Percentiles rank a stretch among this genome's conserved stretches.
phyloP scores from a whole-genome alignment of 2,888 invertebrate genomes.

The Drosophila putrida region DNA sequence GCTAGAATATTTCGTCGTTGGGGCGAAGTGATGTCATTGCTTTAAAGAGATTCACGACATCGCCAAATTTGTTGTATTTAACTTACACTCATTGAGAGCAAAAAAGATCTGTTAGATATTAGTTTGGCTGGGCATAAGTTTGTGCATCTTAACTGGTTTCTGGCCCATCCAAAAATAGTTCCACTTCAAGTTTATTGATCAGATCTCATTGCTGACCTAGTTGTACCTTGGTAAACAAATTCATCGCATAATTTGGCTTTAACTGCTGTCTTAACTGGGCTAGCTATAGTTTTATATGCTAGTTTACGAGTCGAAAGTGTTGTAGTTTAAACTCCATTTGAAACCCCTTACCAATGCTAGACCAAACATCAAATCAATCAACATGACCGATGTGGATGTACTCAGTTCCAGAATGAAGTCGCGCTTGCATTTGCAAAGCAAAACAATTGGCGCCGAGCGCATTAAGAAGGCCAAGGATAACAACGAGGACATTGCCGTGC shows the following conservation, averaged over 20 bases:
- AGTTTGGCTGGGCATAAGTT: constrained; percentile 25
- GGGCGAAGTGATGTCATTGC: constrained; percentile 58
- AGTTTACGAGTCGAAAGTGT: constrained; percentile 24
- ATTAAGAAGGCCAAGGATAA: constrained; percentile 92
- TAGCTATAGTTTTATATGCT: constrained; percentile 66
- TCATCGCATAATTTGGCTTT: constrained; percentile 33
- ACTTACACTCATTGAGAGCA: constrained; percentile 19
- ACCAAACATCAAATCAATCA: constrained; percentile 17
- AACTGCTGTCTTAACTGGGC: not conserved
- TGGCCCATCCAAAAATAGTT: constrained; percentile 9
- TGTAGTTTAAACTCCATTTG: constrained; percentile 20
- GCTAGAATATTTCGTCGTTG: constrained; percentile 37
- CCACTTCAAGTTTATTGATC: constrained; percentile 41
- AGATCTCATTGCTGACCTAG: constrained; percentile 55
- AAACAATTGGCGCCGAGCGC: constrained; percentile 93
- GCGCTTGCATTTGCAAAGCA: constrained; percentile 90
- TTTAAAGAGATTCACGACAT: constrained; percentile 60
- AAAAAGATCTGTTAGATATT: constrained; percentile 37
- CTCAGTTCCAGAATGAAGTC: constrained; percentile 92
- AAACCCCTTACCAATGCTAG: constrained; percentile 4
- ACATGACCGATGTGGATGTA: constrained; percentile 89
- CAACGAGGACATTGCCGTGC: constrained; percentile 94
- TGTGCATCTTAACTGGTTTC: constrained; percentile 45
- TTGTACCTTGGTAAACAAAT: constrained; percentile 25
- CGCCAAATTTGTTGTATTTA: constrained; percentile 65